Conservation (phyloP, 2,888 invertebrate species). For the Drosophila suboccidentalis region DNA sequence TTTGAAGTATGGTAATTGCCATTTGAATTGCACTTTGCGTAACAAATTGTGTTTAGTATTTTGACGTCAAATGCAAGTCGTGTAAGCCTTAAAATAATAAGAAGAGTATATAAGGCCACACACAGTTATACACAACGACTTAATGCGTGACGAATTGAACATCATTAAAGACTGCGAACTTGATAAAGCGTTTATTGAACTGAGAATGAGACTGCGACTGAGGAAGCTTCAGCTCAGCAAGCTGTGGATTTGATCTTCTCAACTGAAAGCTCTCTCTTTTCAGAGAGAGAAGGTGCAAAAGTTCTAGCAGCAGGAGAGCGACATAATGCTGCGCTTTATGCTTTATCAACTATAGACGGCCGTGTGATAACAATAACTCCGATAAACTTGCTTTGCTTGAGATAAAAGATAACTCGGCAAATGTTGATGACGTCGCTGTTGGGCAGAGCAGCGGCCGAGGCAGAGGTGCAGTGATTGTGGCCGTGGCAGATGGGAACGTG, state of each 20-base stretch:
- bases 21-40: constrained; percentile 36
- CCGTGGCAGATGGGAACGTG: constrained; percentile 4
- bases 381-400: not conserved
- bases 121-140: constrained; percentile 32
- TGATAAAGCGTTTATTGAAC: constrained; percentile 65
- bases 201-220: constrained; percentile 17
- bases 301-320: not conserved
- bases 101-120: constrained; percentile 21
- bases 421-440: constrained; percentile 27
- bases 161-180: constrained; percentile 30
- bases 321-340: constrained; percentile 20
- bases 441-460: not conserved
- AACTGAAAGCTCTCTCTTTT: constrained; percentile 17
- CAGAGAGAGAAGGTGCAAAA: not conserved
- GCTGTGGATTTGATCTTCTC: constrained; percentile 13
- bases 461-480: not conserved
- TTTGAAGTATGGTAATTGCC: constrained; percentile 17
- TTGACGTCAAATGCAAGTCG: constrained; percentile 12
- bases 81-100: constrained; percentile 4
- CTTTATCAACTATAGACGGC: constrained; percentile 29
- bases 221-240: constrained; percentile 8
- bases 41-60: constrained; percentile 19
- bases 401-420: constrained; percentile 8
- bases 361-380: constrained; percentile 36
- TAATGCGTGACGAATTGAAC: constrained; percentile 33